phyloP scores from a whole-genome alignment of 2,888 invertebrate genomes.

The Dicyrtomina minuta region DNA sequence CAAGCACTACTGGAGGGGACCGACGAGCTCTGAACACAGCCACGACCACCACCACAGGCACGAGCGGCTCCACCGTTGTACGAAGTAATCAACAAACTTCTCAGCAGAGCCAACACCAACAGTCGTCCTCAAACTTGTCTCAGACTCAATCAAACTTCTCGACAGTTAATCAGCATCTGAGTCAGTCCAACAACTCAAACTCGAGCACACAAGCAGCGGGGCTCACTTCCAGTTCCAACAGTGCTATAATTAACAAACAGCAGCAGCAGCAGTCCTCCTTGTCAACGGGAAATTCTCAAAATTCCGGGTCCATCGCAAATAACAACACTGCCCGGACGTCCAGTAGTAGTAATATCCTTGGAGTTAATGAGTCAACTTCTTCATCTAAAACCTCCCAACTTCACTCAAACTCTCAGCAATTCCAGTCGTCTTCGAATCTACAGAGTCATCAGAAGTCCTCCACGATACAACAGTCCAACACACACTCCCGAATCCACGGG shows the following conservation, averaged over 20 bases:
- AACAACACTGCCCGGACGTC: neutral
- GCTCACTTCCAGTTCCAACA: constrained; percentile 3
- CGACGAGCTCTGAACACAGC: constrained; percentile 2
- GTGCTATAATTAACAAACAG: constrained; percentile 24
- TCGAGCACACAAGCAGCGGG: neutral
- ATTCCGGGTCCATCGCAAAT: neutral
- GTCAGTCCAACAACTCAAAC: constrained; percentile 13
- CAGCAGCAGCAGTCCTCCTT: neutral
- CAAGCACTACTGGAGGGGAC: neutral
- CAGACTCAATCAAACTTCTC: neutral
- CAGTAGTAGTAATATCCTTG: neutral
- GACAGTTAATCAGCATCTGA: constrained; percentile 7
- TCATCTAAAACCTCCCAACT: neutral
- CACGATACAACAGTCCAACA: constrained; percentile 17
- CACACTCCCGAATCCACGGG: constrained; percentile 35
- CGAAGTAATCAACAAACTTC: neutral
- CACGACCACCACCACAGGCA: neutral
- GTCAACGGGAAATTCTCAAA: no score
- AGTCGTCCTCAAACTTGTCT: neutral
- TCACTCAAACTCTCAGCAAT: neutral
- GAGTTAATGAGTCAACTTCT: constrained; percentile 7
- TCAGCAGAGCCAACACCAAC: neutral
- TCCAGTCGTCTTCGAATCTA: constrained; percentile 20
- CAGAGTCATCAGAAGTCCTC: neutral
- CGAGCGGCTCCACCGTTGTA: no score